These are phyloP conservation scores for Tenodera sinensis DNA, from an alignment of 2,888 invertebrate species.

Conservation along the genomic window DNA sequence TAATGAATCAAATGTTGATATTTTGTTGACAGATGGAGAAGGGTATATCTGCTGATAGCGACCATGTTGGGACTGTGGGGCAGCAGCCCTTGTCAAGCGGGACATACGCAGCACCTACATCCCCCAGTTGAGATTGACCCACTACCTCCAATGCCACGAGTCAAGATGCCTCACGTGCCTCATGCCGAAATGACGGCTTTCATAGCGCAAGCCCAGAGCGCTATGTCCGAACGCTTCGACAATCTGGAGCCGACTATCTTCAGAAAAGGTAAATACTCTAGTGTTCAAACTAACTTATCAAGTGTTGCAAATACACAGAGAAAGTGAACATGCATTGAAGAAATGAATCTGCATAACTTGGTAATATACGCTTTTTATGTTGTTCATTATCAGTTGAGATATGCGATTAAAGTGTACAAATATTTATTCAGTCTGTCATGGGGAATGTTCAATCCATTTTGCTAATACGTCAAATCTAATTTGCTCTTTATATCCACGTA, in stretches of 20 bases:
- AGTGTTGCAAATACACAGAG: too few species aligned
- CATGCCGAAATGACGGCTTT: slow-evolving; percentile 38
- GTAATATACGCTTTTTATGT: too few species aligned
- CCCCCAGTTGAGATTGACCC: slow-evolving; percentile 33
- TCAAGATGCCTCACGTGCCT: slow-evolving; percentile 39
- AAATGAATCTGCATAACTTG: too few species aligned
- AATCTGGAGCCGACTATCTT: slow-evolving; percentile 39
- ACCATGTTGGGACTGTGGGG: background rate
- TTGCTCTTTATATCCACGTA: too few species aligned
- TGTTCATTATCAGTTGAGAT: too few species aligned
- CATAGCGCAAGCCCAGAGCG: slow-evolving; percentile 36
- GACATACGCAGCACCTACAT: slow-evolving; percentile 31
- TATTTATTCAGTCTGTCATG: too few species aligned
- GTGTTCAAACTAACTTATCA: too few species aligned
- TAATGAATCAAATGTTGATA: too few species aligned
- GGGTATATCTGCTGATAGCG: background rate
- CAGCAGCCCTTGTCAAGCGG: background rate
- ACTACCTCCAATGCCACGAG: slow-evolving; percentile 34
- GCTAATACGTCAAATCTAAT: too few species aligned
- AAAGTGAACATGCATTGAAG: too few species aligned
- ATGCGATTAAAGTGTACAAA: too few species aligned
- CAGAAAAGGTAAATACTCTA: slow-evolving; percentile 36
- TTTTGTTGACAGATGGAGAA: background rate
- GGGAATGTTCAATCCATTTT: too few species aligned
- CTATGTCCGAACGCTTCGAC: slow-evolving; percentile 39